Percentiles rank a stretch among this genome's conserved stretches.
Conservation (phyloP, 2,888 invertebrate species). For the Phrixothrix hirtus region DNA sequence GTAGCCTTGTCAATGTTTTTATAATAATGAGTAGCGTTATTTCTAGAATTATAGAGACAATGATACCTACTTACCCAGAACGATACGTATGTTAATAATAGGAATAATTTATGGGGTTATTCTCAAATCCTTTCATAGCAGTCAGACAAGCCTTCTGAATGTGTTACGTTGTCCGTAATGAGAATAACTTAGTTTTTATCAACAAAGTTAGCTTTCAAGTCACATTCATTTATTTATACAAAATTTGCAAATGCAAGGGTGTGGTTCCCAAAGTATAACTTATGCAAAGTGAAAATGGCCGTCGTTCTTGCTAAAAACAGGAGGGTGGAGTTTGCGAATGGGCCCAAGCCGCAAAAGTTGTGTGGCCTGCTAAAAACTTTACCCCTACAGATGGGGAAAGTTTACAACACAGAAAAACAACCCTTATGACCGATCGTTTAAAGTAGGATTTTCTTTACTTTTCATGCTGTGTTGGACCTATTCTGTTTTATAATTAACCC, state of each 20-base stretch:
- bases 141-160: conserved; percentile 21
- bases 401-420: conserved; percentile 43
- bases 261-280: conserved; percentile 53
- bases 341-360: conserved; percentile 57
- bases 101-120: conserved; percentile 10
- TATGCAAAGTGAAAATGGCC: conserved; percentile 55
- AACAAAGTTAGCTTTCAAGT: conserved; percentile 35
- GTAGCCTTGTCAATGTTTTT: too few relatives aligned
- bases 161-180: conserved; percentile 26
- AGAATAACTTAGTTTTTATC: conserved; percentile 34
- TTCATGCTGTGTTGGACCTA: conserved; percentile 48
- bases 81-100: conserved; percentile 4
- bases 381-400: conserved; percentile 41
- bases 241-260: conserved; percentile 45
- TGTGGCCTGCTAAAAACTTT: conserved; percentile 56
- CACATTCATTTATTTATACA: conserved; percentile 36
- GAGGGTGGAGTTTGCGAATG: conserved; percentile 54
- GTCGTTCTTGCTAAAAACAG: conserved; percentile 54
- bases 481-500: conserved; percentile 56
- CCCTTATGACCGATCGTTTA: conserved; percentile 47
- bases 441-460: conserved; percentile 46
- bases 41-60: too few relatives aligned
- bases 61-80: too few relatives aligned
- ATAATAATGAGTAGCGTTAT: too few relatives aligned
- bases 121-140: conserved; percentile 13